Percentiles rank a stretch among this genome's conserved stretches.
Conservation (phyloP, 1,140 invertebrate species). For the Drosophila carrolli region DNA sequence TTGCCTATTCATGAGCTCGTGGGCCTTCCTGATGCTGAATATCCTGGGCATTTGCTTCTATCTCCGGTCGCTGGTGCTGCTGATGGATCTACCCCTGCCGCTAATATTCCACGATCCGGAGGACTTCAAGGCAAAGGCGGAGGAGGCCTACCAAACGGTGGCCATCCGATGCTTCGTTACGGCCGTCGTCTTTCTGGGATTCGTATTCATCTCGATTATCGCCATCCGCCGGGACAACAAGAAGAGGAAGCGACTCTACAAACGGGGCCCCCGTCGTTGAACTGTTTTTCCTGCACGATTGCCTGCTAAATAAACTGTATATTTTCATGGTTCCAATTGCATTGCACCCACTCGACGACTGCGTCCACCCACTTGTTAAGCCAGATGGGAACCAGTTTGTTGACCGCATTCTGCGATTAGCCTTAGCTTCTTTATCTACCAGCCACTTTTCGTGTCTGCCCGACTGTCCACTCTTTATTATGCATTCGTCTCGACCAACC, state of each 20-base stretch:
- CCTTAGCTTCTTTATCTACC: slow-evolving; percentile 70
- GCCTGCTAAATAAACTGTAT: slow-evolving; percentile 21
- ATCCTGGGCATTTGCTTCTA: slow-evolving; percentile 44
- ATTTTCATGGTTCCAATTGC: slow-evolving; percentile 25
- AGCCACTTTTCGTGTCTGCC: slow-evolving; percentile 25
- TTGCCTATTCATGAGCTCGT: slow-evolving; percentile 55
- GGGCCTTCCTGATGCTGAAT: slow-evolving; percentile 54
- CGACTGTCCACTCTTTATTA: slow-evolving; percentile 48
- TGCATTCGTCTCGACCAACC: slow-evolving; percentile 64
- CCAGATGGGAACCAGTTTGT: slow-evolving; percentile 68
- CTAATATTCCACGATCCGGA: not conserved
- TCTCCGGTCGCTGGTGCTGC: slow-evolving; percentile 13
- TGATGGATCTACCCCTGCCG: slow-evolving; percentile 8
- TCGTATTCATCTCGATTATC: slow-evolving; percentile 18
- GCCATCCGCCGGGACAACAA: slow-evolving; percentile 20
- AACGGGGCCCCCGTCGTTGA: not conserved
- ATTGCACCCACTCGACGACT: slow-evolving; percentile 22
- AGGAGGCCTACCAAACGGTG: not conserved
- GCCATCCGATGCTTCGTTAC: slow-evolving; percentile 47
- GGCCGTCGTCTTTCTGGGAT: slow-evolving; percentile 25
- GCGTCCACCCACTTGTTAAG: slow-evolving; percentile 37
- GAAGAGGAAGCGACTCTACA: slow-evolving; percentile 13
- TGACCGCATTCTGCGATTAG: slow-evolving; percentile 75
- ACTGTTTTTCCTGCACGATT: not conserved
- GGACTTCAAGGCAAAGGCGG: slow-evolving; percentile 28